Conservation (phyloP, 1,140 invertebrate species). For the Acromyrmex echinatior region DNA sequence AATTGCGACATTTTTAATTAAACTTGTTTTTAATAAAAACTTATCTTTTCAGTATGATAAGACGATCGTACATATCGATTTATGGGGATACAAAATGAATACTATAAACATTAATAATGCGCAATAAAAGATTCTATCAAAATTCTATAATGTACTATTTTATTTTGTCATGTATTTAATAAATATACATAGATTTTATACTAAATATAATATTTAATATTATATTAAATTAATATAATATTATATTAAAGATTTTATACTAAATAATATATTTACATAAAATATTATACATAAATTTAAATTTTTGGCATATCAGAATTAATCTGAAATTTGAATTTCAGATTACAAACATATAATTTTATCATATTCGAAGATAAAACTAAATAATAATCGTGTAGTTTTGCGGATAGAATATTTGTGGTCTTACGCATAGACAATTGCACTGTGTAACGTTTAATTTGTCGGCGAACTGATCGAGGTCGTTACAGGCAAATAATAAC, state of each 20-base stretch:
- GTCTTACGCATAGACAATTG: neutral
- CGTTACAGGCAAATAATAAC: conserved; percentile 52
- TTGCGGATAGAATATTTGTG: neutral
- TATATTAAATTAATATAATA: too few species aligned
- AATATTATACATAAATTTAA: too few species aligned
- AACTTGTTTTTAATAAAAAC: neutral
- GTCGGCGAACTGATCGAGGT: conserved; percentile 57
- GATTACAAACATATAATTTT: neutral
- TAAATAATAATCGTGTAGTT: neutral
- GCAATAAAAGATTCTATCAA: too few species aligned
- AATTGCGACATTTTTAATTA: neutral
- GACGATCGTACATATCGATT: neutral
- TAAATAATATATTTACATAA: too few species aligned
- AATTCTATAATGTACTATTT: too few species aligned
- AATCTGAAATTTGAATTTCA: conserved; percentile 8
- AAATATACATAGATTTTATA: too few species aligned
- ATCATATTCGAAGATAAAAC: neutral
- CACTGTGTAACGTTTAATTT: neutral
- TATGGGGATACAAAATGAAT: neutral
- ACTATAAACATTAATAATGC: too few species aligned
- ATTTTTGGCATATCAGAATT: neutral
- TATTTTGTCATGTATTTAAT: too few species aligned
- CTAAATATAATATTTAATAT: too few species aligned
- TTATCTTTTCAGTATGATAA: neutral
- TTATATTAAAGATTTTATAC: too few species aligned